Percentiles rank a stretch among this genome's conserved stretches.
These are phyloP conservation scores for Tubulanus polymorphus DNA, from an alignment of 2,888 invertebrate genomes.

Conservation along the genomic window DNA sequence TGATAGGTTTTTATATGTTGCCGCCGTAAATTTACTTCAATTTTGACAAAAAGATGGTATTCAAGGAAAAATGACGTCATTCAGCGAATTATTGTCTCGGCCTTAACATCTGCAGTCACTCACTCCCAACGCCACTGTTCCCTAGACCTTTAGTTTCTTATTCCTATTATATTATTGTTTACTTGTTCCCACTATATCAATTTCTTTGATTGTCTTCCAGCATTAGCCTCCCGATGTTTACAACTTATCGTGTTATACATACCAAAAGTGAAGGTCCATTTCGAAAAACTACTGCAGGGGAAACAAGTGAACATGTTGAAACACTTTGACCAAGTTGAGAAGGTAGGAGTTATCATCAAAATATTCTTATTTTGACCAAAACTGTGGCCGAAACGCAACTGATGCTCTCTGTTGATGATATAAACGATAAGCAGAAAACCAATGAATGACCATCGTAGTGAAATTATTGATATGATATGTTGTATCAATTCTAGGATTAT, in stretches of 20 bases:
- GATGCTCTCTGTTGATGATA: background rate
- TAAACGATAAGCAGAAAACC: background rate
- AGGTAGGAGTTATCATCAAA: constrained; percentile 30
- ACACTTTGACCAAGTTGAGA: constrained; percentile 52
- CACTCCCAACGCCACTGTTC: no score
- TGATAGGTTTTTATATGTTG: no score
- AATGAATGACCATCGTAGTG: background rate
- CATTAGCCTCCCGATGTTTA: constrained; percentile 56
- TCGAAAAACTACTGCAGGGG: constrained; percentile 42
- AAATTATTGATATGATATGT: background rate
- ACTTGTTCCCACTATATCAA: no score
- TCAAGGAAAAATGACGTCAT: no score
- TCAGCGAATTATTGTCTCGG: no score
- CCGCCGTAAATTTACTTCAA: no score
- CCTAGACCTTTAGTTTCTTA: no score
- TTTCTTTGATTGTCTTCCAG: constrained; percentile 42
- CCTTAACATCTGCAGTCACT: no score
- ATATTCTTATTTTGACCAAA: background rate
- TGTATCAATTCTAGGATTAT: constrained; percentile 45
- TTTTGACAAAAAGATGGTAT: no score
- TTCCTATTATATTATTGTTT: no score
- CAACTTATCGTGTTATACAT: constrained; percentile 60
- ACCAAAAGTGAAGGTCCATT: constrained; percentile 51
- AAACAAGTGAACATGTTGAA: constrained; percentile 51
- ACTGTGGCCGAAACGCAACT: background rate